phyloP scores from a whole-genome alignment of 2,113 vertebrate species.

The Garra rufa region DNA sequence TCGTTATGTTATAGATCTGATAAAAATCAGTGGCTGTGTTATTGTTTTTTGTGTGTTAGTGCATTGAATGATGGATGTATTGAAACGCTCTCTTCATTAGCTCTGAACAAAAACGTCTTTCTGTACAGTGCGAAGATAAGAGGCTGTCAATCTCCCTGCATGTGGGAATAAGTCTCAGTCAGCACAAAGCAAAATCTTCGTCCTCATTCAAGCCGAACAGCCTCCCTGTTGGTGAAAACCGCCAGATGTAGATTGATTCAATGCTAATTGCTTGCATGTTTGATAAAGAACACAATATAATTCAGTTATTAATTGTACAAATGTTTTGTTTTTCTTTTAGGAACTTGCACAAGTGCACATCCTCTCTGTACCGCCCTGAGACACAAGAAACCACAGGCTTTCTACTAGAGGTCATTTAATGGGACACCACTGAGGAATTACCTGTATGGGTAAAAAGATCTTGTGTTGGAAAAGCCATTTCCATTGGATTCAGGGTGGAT shows the following conservation, averaged over 20 bases:
- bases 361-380: neutral
- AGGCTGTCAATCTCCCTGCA: slow-evolving; percentile 7
- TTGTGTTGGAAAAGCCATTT: slow-evolving; percentile 4
- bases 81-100: slow-evolving; percentile 8
- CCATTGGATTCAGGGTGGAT: neutral
- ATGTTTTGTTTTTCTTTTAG: neutral
- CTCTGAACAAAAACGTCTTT: slow-evolving; percentile 11
- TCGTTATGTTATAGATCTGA: slow-evolving; percentile 26
- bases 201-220: neutral
- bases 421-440: neutral
- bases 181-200: neutral
- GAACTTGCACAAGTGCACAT: neutral
- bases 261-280: neutral
- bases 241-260: neutral
- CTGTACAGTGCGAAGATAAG: neutral
- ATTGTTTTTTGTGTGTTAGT: neutral
- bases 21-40: neutral
- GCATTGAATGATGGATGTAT: neutral
- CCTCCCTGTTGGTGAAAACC: neutral
- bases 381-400: neutral
- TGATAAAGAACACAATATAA: neutral
- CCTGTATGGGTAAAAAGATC: neutral
- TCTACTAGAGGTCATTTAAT: neutral
- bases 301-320: neutral
- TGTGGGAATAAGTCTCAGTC: neutral